Base-by-base conservation (phyloP, 2,888 invertebrate species). In the Orthosia incerta region DNA sequence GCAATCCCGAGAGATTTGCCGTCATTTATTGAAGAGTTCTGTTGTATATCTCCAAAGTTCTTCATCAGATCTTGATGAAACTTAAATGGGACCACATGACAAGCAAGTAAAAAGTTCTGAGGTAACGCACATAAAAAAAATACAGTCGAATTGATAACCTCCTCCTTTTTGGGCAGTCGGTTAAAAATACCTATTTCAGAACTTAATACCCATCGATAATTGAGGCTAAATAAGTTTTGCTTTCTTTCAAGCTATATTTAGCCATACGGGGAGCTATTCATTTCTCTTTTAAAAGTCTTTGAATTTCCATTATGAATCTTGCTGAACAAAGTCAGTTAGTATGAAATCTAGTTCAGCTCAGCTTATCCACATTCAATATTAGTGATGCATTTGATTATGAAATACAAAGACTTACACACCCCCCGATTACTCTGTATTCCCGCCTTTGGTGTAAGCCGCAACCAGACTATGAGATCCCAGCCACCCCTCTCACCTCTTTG, bases 311-410 rank as follows among this genome's bases (percentile, higher is more conserved):
- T 50, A 16, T 3, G 16, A 71, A 51, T 50, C 3, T 23, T n/a
- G 13, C 1, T 18, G 7, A 63, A 51, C 23, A 20, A 18, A 11
- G 20, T 26, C 18, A 20, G 20, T 26, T 15, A 20, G 56, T 13
- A 46, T 45, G 23, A 48, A 55, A 59, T 50, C 55, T 20, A 59
- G 26, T 31, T 31, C n/a, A 76, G 39, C 39, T 45, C 50, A 67
- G 23, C 62, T 74, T 70, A 79, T 84, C 73, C 76, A 83, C 81
- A 89, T 89, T 88, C 89, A 89, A 89, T 91, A 87, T 89, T 85
- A 82, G 79, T 82, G 87, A 88, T 90, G 90, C 92, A 91, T 91
- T 87, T 91, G 89, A 92, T 93, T 91, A 92, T 88, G 74, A 89
- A 89, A 88, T 88, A 92, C 91, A 92, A 92, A 92, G 91, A 89